These are phyloP conservation scores for Cryptops parisi DNA, from an alignment of 2,888 invertebrate species.

Conservation along the genomic window DNA sequence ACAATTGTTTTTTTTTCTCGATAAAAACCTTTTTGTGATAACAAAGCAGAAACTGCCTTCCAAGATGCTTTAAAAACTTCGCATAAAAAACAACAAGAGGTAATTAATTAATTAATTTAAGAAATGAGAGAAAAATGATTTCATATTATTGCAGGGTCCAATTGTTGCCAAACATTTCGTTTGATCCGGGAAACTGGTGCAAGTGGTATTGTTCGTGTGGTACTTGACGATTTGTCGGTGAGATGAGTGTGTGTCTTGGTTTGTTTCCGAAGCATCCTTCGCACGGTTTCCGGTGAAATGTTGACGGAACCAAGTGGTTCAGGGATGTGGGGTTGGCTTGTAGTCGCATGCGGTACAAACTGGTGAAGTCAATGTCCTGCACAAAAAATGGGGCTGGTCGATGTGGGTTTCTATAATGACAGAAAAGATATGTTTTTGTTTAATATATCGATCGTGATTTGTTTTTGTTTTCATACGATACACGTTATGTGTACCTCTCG, in stretches of 20 bases:
- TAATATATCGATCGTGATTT: too few species aligned
- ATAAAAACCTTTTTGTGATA: too few species aligned
- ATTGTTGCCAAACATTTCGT: neutral
- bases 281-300: neutral
- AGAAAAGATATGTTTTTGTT: too few species aligned
- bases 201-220: neutral
- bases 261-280: neutral
- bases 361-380: slow-evolving; percentile 26
- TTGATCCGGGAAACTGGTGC: neutral
- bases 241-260: neutral
- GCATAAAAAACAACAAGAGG: too few species aligned
- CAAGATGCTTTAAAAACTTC: too few species aligned
- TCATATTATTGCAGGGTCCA: neutral
- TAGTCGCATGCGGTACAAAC: slow-evolving; percentile 25
- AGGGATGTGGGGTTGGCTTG: slow-evolving; percentile 21
- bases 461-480: too few species aligned
- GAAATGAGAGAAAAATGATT: too few species aligned
- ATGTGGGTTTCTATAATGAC: slow-evolving; percentile 28
- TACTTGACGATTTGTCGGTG: neutral
- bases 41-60: too few species aligned
- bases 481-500: too few species aligned
- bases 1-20: too few species aligned
- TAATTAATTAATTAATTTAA: too few species aligned
- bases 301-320: neutral
- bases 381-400: slow-evolving; percentile 29